These are phyloP conservation scores for Craseonycteris thonglongyai DNA, from an alignment of 2,113 vertebrate species.

Conservation along the genomic window DNA sequence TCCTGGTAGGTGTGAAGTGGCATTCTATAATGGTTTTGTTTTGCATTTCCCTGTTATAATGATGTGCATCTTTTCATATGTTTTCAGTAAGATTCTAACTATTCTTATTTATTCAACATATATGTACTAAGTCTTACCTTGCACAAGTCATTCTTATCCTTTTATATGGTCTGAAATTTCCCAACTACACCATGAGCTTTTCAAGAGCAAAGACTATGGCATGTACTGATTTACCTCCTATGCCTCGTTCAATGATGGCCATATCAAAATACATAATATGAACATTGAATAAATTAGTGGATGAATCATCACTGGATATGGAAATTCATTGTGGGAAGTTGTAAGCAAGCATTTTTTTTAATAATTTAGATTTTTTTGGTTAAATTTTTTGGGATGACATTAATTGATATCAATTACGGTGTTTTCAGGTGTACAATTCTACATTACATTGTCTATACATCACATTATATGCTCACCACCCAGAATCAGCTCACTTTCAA, in stretches of 20 bases:
- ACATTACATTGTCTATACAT: no score
- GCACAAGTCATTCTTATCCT: neutral
- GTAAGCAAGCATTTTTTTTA: neutral
- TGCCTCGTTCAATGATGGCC: neutral
- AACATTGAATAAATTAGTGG: neutral
- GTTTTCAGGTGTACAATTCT: no score
- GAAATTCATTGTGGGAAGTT: neutral
- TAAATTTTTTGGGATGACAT: no score
- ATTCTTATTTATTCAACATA: constrained; percentile 2
- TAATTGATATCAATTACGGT: no score
- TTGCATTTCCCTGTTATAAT: neutral
- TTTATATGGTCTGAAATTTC: neutral
- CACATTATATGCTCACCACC: no score
- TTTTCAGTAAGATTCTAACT: neutral
- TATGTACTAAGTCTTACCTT: neutral
- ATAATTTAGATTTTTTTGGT: no score
- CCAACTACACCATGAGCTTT: neutral
- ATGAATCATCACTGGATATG: neutral
- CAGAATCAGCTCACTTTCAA: no score
- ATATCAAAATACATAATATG: neutral
- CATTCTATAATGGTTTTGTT: neutral
- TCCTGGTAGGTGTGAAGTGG: neutral
- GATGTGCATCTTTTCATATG: neutral
- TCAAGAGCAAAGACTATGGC: neutral
- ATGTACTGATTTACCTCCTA: neutral